Evolutionary conservation across 2,888 invertebrate species (phyloP).

Genomic region (Entomobrya multifasciata): DNA sequence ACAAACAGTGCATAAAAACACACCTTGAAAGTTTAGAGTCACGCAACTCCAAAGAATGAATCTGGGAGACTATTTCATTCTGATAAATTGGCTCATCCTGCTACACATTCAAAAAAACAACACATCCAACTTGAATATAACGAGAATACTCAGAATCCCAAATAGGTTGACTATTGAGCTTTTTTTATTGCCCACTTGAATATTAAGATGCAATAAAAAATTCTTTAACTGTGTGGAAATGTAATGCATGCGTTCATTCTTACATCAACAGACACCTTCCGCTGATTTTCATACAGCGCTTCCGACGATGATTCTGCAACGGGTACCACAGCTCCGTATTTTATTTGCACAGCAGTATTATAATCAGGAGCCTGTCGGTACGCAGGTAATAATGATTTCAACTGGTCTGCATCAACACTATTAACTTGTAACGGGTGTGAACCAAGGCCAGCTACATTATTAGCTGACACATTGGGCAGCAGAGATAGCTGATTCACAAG

Average conservation of each 20-base stretch:
- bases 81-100: conserved; percentile 79
- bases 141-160: too few species aligned
- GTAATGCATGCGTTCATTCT: not conserved
- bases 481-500: conserved; percentile 19
- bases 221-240: too few species aligned
- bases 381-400: conserved; percentile 86
- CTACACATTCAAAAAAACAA: conserved; percentile 23
- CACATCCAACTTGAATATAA: too few species aligned
- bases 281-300: conserved; percentile 71
- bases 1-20: conserved; percentile 6
- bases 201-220: too few species aligned
- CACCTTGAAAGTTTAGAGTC: conserved; percentile 72
- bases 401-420: conserved; percentile 43
- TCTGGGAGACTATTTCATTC: conserved; percentile 79
- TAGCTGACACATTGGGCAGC: conserved; percentile 29
- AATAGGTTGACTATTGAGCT: too few species aligned
- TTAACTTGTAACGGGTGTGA: conserved; percentile 43
- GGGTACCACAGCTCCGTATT: conserved; percentile 81
- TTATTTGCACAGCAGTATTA: conserved; percentile 87
- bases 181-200: too few species aligned
- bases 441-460: conserved; percentile 38
- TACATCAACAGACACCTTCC: conserved; percentile 74
- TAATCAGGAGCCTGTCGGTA: conserved; percentile 97
- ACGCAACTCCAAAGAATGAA: conserved; percentile 78
- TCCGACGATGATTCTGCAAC: conserved; percentile 82